These are phyloP conservation scores for Diglossa brunneiventris DNA, from an alignment of 2,113 vertebrate genomes.

Conservation along the genomic window DNA sequence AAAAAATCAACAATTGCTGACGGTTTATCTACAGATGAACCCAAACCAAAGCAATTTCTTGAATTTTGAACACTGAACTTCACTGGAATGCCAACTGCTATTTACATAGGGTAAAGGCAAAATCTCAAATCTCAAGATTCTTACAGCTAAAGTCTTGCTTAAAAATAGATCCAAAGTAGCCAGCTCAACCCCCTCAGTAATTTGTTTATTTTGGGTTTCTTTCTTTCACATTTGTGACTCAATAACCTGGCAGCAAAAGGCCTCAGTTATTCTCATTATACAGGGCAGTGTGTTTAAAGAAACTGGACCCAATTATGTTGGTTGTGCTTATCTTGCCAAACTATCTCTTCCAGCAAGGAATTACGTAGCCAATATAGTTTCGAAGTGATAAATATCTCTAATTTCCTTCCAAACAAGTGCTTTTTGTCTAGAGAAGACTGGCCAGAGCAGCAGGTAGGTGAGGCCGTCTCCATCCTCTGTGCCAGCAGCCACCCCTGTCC, in stretches of 20 bases:
- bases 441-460: background rate
- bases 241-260: background rate
- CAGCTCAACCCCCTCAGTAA: background rate
- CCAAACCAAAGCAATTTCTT: background rate
- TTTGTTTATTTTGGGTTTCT: background rate
- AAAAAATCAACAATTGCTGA: background rate
- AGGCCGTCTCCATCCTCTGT: background rate
- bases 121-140: background rate
- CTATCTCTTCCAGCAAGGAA: background rate
- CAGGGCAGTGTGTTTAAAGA: background rate
- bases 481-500: background rate
- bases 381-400: background rate
- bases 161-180: background rate
- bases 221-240: constrained; percentile 9
- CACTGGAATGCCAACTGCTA: background rate
- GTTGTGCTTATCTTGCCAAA: background rate
- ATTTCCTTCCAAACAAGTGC: background rate
- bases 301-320: background rate
- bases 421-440: background rate
- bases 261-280: background rate
- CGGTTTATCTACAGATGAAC: background rate
- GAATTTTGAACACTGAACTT: background rate
- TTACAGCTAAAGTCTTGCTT: background rate
- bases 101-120: background rate
- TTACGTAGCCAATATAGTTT: background rate